Evolutionary conservation across 92 coral and sea anemone species (phyloP), one percentile per base, ranked within the genome.

Genomic region (Phenganax subtilis): DNA sequence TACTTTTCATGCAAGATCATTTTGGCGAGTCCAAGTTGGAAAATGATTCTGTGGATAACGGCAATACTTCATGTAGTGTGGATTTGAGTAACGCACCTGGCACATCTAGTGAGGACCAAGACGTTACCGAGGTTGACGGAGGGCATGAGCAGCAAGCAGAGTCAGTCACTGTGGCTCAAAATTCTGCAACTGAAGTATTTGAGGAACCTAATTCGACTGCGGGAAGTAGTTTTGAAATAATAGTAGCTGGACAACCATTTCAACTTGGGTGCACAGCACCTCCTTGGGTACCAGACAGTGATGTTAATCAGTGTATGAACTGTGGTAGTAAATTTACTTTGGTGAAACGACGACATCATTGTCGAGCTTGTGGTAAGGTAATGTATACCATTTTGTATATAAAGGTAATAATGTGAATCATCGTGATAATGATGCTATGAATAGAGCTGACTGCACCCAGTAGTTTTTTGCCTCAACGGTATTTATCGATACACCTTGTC

Each of bases 361-460:
- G 98, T 63, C 81, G 98, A 76, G 98, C 96, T 17, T 94, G 98
- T 86, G 98, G 98, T 85, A 92, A 92, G 98, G 98, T 93, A 85
- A 0, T 6, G 55, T 10, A 71, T 44, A 47, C 20, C 31, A 51
- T 57, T 29, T 58, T 30, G 14, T 72, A 12, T 10, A 14, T 10
- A 51, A 72, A 15, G 1, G 12, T 37, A 44, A 17, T 37, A 44
- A 17, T 51, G 2, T 28, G 6, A 52, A 31, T 8, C 16, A 44
- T 37, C 5, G 14, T 12, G 5, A 14, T 25, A 61, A 61, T 28
- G 1, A 12, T 12, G 25, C 12, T 12, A 61, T 15, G 27, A 1
- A 61, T 28, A 14, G n/a, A 17, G 0, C 8, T 8, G 17, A 17
- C 67, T 1, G 8, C 6, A 7, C 47, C 5, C 47, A 37, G 47